phyloP scores from a whole-genome alignment of 1,140 invertebrate species.

The Lamellibrachia luymesi region DNA sequence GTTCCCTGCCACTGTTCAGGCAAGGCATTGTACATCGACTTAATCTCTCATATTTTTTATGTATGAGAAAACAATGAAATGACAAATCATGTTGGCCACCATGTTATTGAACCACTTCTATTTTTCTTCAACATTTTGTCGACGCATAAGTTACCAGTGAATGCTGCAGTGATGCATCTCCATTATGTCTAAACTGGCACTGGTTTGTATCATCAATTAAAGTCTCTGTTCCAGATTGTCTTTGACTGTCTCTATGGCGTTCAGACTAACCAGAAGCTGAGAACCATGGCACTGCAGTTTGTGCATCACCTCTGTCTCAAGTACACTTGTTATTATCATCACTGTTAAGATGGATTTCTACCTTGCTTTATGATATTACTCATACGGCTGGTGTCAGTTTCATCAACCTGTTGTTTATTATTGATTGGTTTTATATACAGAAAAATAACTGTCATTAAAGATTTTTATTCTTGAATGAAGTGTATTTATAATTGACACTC shows the following conservation, averaged over 20 bases:
- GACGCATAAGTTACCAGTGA: not conserved
- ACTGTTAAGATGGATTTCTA: not conserved
- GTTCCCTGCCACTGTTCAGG: constrained; percentile 78
- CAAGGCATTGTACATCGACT: constrained; percentile 44
- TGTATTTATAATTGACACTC: too few species aligned
- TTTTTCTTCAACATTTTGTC: not conserved
- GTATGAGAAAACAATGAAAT: not conserved
- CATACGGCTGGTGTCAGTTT: not conserved
- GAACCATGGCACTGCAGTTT: constrained; percentile 78
- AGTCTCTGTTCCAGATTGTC: constrained; percentile 66
- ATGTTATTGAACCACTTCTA: not conserved
- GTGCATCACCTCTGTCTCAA: constrained; percentile 75
- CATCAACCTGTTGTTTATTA: not conserved
- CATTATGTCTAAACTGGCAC: not conserved
- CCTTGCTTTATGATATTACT: not conserved
- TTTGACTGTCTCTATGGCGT: constrained; percentile 84
- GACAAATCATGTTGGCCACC: not conserved
- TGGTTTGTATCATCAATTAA: not conserved
- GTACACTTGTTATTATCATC: constrained; percentile 54
- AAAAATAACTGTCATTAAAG: too few species aligned
- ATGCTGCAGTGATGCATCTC: not conserved
- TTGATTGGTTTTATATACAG: not conserved
- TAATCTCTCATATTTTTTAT: not conserved
- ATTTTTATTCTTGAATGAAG: too few species aligned
- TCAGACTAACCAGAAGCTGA: constrained; percentile 79